These are phyloP conservation scores for Leptinotarsa lineolata DNA, from an alignment of 1,140 invertebrate genomes.

Conservation along the genomic window DNA sequence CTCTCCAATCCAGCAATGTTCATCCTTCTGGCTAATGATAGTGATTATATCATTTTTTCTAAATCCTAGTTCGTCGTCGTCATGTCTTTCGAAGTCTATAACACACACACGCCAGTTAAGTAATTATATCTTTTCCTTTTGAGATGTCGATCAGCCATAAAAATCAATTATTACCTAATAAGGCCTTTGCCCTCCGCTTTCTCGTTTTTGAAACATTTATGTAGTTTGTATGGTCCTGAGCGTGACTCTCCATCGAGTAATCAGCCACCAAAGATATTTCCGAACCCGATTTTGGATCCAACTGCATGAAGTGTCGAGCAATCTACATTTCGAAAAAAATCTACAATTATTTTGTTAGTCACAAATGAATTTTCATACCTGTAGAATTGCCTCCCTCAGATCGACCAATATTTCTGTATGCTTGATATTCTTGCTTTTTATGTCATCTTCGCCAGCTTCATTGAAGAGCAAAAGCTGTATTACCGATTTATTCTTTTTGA, in stretches of 20 bases:
- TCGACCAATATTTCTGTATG: slow-evolving; percentile 95
- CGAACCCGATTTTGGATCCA: slow-evolving; percentile 74
- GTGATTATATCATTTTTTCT: slow-evolving; percentile 98
- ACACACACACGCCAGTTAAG: slow-evolving; percentile 8
- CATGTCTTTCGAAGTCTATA: slow-evolving; percentile 94
- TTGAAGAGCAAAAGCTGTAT: slow-evolving; percentile 90
- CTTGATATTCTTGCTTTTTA: slow-evolving; percentile 95
- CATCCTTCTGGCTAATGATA: slow-evolving; percentile 96
- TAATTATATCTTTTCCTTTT: too few species aligned
- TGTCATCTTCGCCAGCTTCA: slow-evolving; percentile 75
- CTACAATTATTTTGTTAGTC: background rate
- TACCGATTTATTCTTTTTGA: slow-evolving; percentile 89
- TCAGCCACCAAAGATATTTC: slow-evolving; percentile 85
- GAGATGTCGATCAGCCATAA: background rate
- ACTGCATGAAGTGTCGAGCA: slow-evolving; percentile 84
- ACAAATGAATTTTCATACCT: slow-evolving; percentile 52
- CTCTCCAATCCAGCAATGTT: slow-evolving; percentile 99
- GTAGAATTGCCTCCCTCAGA: slow-evolving; percentile 91
- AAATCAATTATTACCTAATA: slow-evolving; percentile 65
- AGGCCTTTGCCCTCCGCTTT: slow-evolving; percentile 89
- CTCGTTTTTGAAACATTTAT: slow-evolving; percentile 87
- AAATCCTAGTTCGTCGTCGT: slow-evolving; percentile 98
- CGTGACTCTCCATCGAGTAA: slow-evolving; percentile 94
- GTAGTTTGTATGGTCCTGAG: slow-evolving; percentile 91
- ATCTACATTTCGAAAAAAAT: slow-evolving; percentile 66